Conservation (phyloP, 2,888 invertebrate species). For the Hemicrepidius hirtus region DNA sequence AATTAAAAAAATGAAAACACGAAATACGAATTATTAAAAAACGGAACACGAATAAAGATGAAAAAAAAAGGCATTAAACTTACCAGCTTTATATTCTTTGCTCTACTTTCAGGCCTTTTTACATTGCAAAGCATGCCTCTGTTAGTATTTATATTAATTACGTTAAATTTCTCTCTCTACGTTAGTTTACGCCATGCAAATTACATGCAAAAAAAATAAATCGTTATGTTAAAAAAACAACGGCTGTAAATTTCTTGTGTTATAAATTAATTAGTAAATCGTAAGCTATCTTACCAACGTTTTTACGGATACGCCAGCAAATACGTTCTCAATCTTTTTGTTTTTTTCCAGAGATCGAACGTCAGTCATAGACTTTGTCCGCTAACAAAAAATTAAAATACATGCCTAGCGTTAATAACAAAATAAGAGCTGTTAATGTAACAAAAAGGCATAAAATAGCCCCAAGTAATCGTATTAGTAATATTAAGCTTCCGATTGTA, state of each 20-base stretch:
- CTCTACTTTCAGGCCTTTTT: slow-evolving; percentile 30
- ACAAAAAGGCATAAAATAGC: background rate
- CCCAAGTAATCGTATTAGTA: no score
- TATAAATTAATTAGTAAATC: background rate
- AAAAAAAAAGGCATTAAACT: slow-evolving; percentile 23
- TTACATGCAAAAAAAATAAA: slow-evolving; percentile 52
- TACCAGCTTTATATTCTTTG: slow-evolving; percentile 32
- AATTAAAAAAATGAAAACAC: background rate
- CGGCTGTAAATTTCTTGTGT: slow-evolving; percentile 7
- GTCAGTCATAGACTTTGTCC: slow-evolving; percentile 75
- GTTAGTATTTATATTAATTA: slow-evolving; percentile 60
- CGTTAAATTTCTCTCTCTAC: slow-evolving; percentile 67
- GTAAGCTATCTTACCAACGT: slow-evolving; percentile 76
- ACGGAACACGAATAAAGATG: background rate
- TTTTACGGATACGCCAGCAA: slow-evolving; percentile 77
- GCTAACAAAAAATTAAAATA: slow-evolving; percentile 67
- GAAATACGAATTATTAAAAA: no score
- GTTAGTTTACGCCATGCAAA: slow-evolving; percentile 53
- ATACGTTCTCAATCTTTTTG: slow-evolving; percentile 71
- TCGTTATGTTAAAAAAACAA: slow-evolving; percentile 12
- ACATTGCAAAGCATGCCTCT: slow-evolving; percentile 42
- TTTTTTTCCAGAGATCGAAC: slow-evolving; percentile 63
- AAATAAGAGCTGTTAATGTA: background rate
- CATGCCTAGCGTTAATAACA: slow-evolving; percentile 32
- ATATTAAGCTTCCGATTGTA: no score